Evolutionary conservation across 2,797 vertebrate species (phyloP).

Genomic region (Manis pentadactyla): DNA sequence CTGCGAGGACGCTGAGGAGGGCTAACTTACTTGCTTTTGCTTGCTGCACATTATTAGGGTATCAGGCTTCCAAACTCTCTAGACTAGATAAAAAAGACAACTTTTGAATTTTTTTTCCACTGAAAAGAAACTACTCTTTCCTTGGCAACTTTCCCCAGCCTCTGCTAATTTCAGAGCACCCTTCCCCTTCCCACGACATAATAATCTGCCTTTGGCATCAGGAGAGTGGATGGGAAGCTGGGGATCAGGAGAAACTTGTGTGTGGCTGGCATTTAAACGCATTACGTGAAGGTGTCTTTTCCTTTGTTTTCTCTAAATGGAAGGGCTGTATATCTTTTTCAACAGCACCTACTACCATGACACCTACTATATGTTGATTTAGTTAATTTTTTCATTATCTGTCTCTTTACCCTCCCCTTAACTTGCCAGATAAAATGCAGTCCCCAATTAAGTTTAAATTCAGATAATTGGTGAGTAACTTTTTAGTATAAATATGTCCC

Average conservation of each 20-base stretch:
- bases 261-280: not conserved
- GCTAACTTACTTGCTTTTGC: not conserved
- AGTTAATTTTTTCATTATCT: not conserved
- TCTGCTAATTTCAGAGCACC: not conserved
- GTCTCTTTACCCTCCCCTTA: not conserved
- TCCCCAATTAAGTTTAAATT: not conserved
- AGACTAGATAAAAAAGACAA: not conserved
- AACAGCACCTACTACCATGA: not conserved
- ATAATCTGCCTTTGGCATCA: not conserved
- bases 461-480: not conserved
- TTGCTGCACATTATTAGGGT: not conserved
- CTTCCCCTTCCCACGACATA: not conserved
- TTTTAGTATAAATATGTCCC: not conserved
- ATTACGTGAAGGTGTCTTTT: rapidly evolving
- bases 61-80: not conserved
- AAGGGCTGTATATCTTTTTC: not conserved
- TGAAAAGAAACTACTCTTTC: not conserved
- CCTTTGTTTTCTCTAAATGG: not conserved
- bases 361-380: not conserved
- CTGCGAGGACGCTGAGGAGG: not conserved
- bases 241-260: rapidly evolving
- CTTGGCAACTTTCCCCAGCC: not conserved
- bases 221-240: too few relatives aligned
- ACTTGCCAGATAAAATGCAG: not conserved
- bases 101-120: not conserved